Evolutionary conservation across 2,113 vertebrate species (phyloP), one percentile per base, ranked within the genome.

Genomic region (Tetrao urogallus): DNA sequence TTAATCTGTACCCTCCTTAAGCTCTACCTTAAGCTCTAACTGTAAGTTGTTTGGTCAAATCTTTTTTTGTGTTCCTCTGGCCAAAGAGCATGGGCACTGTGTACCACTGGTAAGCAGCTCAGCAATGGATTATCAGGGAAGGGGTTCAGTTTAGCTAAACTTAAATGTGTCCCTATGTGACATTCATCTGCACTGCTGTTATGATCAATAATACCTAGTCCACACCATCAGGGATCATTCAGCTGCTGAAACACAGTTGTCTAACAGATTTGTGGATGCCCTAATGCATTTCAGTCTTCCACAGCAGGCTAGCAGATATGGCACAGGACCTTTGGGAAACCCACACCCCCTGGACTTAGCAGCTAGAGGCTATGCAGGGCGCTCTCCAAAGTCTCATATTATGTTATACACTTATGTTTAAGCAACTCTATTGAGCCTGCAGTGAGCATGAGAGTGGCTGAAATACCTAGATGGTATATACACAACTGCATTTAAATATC

Each of bases 331-430:
- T 54, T 3, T 16, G 27, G 34, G 82, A 87, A 72, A 61, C 1
- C 13, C 0, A 0, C 8, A 5, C 0, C 3, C 9, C 15, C 13
- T 54, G 27, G 6, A 45, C 20, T 60, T 0, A 5, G 11, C 60
- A 88, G 13, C 42, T n/a, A 73, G 17, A 34, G 8, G 12, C 28
- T 25, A 4, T 6, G 3, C n/a, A 76, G 16, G 5, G 6, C 43
- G 16, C 21, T 8, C 30, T 50, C 40, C 27, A 19, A 58, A 50
- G 42, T 50, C 54, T 50, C 24, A 7, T 17, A 8, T 27, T 21
- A 34, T 40, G 58, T 21, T 48, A 28, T 22, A 36, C 3, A 36
- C 9, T 27, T 10, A 30, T 42, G 63, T 76, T 83, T 50, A 66
- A 45, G 11, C 13, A 87, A 54, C 11, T 32, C 19, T 70, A 12